A percentile compares a stretch with the other conserved stretches of the same genome.
Conservation (phyloP, 2,888 invertebrate species). For the Eudemis profundana region DNA sequence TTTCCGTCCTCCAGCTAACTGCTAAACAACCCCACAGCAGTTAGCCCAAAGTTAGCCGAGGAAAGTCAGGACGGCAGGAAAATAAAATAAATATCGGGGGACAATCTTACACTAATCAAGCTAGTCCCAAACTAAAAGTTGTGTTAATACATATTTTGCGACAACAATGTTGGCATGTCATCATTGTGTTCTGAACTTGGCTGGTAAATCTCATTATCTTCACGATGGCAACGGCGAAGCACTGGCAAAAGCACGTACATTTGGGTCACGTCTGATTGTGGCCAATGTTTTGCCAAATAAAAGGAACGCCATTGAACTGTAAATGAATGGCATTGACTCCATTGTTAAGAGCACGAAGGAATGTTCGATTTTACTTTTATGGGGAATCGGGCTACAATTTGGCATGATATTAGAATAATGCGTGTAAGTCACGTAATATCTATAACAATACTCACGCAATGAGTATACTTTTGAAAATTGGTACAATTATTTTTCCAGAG, state of each 20-base stretch:
- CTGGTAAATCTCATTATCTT: slow-evolving; percentile 23
- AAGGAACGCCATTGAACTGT: slow-evolving; percentile 22
- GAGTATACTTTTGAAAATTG: background rate
- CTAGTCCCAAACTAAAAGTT: background rate
- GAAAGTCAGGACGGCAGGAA: too few relatives aligned
- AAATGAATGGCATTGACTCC: slow-evolving; percentile 29
- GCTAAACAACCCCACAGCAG: too few relatives aligned
- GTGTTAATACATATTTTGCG: background rate
- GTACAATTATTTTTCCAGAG: too few relatives aligned
- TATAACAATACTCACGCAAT: background rate
- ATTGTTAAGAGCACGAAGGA: slow-evolving; percentile 38
- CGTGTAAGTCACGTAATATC: slow-evolving; percentile 12
- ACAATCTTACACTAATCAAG: too few relatives aligned
- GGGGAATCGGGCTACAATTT: slow-evolving; percentile 9
- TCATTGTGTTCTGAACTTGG: slow-evolving; percentile 35
- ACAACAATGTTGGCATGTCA: slow-evolving; percentile 10
- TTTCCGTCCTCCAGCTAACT: too few relatives aligned
- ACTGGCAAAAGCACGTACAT: slow-evolving; percentile 33
- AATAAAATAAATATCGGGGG: too few relatives aligned
- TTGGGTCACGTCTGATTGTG: slow-evolving; percentile 29
- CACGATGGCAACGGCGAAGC: slow-evolving; percentile 1
- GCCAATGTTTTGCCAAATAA: slow-evolving; percentile 35
- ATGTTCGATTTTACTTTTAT: slow-evolving; percentile 27
- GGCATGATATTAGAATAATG: background rate
- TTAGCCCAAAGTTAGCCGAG: too few relatives aligned